These are phyloP conservation scores for Hermaeophaga mercurialis DNA, from an alignment of 2,888 invertebrate genomes.

Conservation along the genomic window DNA sequence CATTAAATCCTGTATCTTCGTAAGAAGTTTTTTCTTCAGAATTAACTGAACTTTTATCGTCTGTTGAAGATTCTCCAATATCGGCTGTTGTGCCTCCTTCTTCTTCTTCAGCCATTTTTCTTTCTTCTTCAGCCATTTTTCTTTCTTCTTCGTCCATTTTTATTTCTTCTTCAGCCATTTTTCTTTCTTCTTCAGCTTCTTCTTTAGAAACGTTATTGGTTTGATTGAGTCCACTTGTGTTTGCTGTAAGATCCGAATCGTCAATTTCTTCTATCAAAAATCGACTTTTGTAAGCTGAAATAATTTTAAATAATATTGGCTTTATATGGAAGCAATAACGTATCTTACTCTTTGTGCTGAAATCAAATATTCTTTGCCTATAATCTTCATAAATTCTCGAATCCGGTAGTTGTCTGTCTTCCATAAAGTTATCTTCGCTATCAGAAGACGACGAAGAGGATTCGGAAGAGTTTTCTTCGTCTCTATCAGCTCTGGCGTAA, in stretches of 20 bases:
- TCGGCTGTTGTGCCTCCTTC: background rate
- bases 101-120: background rate
- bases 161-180: background rate
- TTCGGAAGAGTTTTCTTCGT: conserved; percentile 14
- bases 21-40: background rate
- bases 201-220: background rate
- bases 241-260: background rate
- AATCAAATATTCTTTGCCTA: conserved; percentile 51
- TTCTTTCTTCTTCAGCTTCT: background rate
- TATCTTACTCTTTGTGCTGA: conserved; percentile 38
- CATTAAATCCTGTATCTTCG: background rate
- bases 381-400: conserved; percentile 46
- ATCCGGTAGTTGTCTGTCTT: conserved; percentile 38
- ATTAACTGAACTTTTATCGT: background rate
- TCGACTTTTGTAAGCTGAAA: conserved; percentile 19
- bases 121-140: background rate
- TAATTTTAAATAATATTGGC: background rate
- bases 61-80: background rate
- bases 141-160: background rate
- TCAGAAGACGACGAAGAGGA: conserved; percentile 11
- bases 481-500: background rate
- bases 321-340: no score
- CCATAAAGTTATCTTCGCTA: conserved; percentile 47
- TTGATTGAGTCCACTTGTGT: conserved; percentile 3
- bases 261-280: conserved; percentile 16